Evolutionary conservation across 2,113 vertebrate species (phyloP).

Genomic region (Gobiocypris rarus): DNA sequence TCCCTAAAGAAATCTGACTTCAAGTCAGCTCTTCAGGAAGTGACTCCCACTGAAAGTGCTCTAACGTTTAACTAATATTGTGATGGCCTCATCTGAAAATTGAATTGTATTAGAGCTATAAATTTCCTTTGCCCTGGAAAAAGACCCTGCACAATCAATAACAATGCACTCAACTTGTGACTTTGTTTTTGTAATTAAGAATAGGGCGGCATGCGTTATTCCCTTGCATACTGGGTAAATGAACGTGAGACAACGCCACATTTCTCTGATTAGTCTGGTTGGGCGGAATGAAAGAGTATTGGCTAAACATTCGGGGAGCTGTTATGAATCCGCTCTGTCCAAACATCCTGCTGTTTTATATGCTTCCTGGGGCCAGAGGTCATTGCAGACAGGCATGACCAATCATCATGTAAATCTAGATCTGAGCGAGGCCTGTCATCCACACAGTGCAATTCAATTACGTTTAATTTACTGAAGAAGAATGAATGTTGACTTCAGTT

Average conservation of each 20-base stretch:
- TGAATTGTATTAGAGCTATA: neutral
- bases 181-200: slow-evolving; percentile 35
- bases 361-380: slow-evolving; percentile 70
- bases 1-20: slow-evolving; percentile 21
- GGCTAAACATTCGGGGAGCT: slow-evolving; percentile 50
- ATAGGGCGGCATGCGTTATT: neutral
- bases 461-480: slow-evolving; percentile 51
- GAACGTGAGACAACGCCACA: slow-evolving; percentile 52
- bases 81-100: slow-evolving; percentile 40
- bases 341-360: slow-evolving; percentile 76
- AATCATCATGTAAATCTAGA: slow-evolving; percentile 69
- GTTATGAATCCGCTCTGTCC: slow-evolving; percentile 66
- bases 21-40: neutral
- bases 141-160: slow-evolving; percentile 43
- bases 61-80: neutral
- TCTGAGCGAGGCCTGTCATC: slow-evolving; percentile 63
- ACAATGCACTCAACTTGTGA: slow-evolving; percentile 16
- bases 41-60: slow-evolving; percentile 4
- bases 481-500: slow-evolving; percentile 53
- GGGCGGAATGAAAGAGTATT: slow-evolving; percentile 27
- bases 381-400: slow-evolving; percentile 60
- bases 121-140: slow-evolving; percentile 29
- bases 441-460: slow-evolving; percentile 61
- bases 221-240: slow-evolving; percentile 40
- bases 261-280: slow-evolving; percentile 63